phyloP scores from a whole-genome alignment of 2,888 invertebrate species.

The Resseliella maxima region DNA sequence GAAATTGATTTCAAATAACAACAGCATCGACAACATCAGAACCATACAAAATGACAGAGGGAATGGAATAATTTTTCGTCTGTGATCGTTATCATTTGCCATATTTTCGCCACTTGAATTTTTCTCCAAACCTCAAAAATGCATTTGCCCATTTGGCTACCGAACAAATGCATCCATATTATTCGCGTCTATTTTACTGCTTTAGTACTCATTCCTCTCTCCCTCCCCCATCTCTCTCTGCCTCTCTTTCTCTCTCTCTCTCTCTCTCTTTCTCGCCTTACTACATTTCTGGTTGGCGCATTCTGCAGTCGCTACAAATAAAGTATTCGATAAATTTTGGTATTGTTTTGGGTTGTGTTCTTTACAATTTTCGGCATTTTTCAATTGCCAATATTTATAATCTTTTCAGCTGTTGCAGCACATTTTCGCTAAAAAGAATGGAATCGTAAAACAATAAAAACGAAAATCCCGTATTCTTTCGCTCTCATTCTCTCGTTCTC shows the following conservation, averaged over 20 bases:
- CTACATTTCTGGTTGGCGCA: neutral
- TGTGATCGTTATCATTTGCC: slow-evolving; percentile 18
- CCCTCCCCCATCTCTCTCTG: neutral
- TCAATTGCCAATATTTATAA: slow-evolving; percentile 39
- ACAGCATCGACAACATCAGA: too few relatives aligned
- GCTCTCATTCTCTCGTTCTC: too few relatives aligned
- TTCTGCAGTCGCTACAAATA: neutral
- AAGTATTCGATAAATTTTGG: slow-evolving; percentile 48
- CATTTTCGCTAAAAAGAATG: neutral
- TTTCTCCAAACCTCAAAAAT: neutral
- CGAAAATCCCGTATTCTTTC: neutral
- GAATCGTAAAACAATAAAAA: slow-evolving; percentile 35
- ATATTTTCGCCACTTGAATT: neutral
- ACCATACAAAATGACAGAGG: too few relatives aligned
- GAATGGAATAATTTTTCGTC: slow-evolving; percentile 1
- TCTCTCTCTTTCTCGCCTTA: neutral
- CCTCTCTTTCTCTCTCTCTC: neutral
- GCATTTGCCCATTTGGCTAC: neutral
- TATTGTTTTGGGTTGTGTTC: slow-evolving; percentile 27
- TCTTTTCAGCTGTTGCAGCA: slow-evolving; percentile 40
- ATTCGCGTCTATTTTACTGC: neutral
- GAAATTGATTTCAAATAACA: slow-evolving; percentile 15
- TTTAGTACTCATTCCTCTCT: neutral
- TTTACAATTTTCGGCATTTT: slow-evolving; percentile 29
- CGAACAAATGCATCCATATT: slow-evolving; percentile 20